Evolutionary conservation across 2,888 invertebrate genomes (phyloP).

Genomic region (Trachelus stipa): DNA sequence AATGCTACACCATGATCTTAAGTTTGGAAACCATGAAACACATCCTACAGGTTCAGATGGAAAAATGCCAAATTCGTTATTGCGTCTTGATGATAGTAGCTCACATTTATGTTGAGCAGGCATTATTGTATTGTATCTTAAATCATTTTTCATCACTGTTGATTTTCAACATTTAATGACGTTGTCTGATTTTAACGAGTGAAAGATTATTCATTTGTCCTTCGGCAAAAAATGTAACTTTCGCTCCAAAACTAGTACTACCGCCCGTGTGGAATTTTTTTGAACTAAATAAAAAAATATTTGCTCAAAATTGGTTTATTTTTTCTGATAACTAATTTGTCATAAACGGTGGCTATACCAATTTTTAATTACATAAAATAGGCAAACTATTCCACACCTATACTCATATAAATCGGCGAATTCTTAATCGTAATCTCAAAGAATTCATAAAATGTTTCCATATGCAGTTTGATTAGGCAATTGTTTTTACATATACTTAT

Average conservation of each 20-base stretch:
- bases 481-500: no score
- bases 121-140: background rate
- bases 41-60: slow-evolving; percentile 3
- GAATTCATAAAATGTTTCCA: no score
- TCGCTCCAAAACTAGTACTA: background rate
- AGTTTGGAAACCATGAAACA: slow-evolving; percentile 19
- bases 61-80: background rate
- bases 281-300: background rate
- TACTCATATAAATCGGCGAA: no score
- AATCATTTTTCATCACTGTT: background rate
- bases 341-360: no score
- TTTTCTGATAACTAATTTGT: no score
- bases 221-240: no score
- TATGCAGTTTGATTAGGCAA: no score
- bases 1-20: slow-evolving; percentile 35
- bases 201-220: background rate
- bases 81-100: background rate
- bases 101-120: background rate
- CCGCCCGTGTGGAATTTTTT: background rate
- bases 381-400: no score
- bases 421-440: no score
- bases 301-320: no score
- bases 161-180: background rate
- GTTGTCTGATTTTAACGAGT: background rate
- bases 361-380: no score